phyloP scores from a whole-genome alignment of 2,113 vertebrate genomes.

The Corapipo altera region DNA sequence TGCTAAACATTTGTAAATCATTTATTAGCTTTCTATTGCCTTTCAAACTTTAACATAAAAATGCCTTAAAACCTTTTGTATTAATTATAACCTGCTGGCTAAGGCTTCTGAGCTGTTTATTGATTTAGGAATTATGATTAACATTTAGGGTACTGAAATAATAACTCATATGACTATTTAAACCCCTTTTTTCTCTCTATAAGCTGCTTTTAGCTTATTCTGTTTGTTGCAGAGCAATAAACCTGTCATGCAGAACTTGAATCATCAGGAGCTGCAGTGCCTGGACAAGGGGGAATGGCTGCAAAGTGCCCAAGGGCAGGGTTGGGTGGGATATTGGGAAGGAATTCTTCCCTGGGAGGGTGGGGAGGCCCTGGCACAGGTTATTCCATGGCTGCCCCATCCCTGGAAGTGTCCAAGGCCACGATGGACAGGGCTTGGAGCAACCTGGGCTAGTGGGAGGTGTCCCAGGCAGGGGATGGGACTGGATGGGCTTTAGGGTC shows the following conservation, averaged over 20 bases:
- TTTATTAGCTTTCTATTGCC: background rate
- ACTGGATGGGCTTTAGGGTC: background rate
- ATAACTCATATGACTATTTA: background rate
- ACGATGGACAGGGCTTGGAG: background rate
- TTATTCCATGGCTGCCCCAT: background rate
- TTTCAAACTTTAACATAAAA: background rate
- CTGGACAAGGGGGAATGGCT: background rate
- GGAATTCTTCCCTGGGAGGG: background rate
- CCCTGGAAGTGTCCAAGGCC: background rate
- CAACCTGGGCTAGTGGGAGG: rapidly evolving
- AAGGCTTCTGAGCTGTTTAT: background rate
- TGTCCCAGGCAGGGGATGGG: background rate
- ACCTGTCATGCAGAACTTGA: background rate
- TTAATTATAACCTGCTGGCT: background rate
- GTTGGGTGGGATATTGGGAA: background rate
- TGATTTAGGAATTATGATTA: background rate
- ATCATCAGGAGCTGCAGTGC: background rate
- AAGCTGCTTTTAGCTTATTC: background rate
- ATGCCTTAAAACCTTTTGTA: background rate
- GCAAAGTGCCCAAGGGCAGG: too few species aligned
- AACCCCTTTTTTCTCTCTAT: background rate
- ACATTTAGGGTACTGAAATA: background rate
- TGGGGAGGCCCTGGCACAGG: background rate
- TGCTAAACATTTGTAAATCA: background rate
- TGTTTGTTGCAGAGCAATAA: background rate